Percentiles rank a stretch among this genome's conserved stretches.
Conservation (phyloP, 2,113 vertebrate genomes). For the Spermophilus dauricus region DNA sequence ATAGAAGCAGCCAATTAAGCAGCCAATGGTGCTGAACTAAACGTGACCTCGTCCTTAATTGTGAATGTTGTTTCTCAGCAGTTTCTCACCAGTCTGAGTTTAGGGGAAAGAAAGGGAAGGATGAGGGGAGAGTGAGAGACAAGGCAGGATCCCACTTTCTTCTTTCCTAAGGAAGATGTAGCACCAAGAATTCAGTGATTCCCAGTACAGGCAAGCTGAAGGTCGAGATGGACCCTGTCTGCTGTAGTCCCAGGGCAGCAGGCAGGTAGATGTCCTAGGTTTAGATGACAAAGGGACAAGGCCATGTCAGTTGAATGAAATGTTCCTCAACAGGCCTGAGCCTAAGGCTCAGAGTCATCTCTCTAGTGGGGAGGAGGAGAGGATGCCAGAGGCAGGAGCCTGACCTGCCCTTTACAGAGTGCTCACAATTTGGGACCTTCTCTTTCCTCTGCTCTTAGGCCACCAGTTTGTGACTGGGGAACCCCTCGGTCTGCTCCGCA, state of each 20-base stretch:
- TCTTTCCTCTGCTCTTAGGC: not conserved
- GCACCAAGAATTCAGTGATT: conserved; percentile 52
- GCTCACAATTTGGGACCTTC: not conserved
- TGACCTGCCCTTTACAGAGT: not conserved
- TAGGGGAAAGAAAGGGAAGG: conserved; percentile 42
- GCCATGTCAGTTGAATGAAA: not conserved
- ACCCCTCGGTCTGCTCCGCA: not conserved
- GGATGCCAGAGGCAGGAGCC: not conserved
- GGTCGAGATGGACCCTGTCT: not conserved
- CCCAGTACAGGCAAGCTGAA: not conserved
- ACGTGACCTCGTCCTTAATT: conserved; percentile 87
- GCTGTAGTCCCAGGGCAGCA: not conserved
- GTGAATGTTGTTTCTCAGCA: conserved; percentile 86
- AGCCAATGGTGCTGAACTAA: conserved; percentile 89
- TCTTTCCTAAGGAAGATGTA: conserved; percentile 81
- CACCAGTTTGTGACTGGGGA: not conserved
- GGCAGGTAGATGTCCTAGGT: not conserved
- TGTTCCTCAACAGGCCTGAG: not conserved
- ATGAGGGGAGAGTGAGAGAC: not conserved
- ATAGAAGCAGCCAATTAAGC: conserved; percentile 90
- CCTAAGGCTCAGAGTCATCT: not conserved
- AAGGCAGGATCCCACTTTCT: conserved; percentile 79
- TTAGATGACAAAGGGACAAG: not conserved
- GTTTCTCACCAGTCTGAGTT: conserved; percentile 84
- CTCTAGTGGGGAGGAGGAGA: not conserved